Evolutionary conservation across 2,113 vertebrate species (phyloP), one percentile per base, ranked within the genome.

Genomic region (Ophiodon elongatus): DNA sequence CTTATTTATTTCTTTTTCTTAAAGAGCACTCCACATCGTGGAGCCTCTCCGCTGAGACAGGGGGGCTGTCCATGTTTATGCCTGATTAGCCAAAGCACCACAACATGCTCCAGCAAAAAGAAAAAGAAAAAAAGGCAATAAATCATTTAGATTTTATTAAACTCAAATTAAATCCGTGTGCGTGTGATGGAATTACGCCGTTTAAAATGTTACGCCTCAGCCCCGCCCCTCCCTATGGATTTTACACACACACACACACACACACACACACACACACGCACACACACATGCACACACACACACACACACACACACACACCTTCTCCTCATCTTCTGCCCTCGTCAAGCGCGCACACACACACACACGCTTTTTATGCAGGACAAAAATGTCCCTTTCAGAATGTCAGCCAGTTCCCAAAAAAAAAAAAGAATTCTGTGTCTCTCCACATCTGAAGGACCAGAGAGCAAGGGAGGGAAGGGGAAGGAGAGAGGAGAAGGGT

Each of bases 81-180:
- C 88, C 92, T 87, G 94, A 95, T 95, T 94, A 94, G 93, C 86
- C 79, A 70, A 85, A 89, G 84, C 83, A 81, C 87, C 89, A 86
- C 88, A 89, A 93, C 91, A 90, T 73, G 84, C 84, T 72, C 76
- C 65, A 68, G 84, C 78, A 83, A 85, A 86, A 86, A n/a, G n/a
- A 91, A 85, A 89, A 70, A 84, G 68, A 83, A 85, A 86, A 85
- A 91, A 85, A 89, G 74, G 82, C 83, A 91, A 94, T 92, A 91
- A 93, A 94, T 94, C 91, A 94, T 95, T 94, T 90, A 90, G 89
- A 87, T 94, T 95, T 92, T 93, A 91, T 93, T 93, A 89, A 93
- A 90, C 72, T 90, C 76, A 91, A 92, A 94, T 94, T 90, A 95
- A 93, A 93, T 83, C 75, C 2, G 69, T 47, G 59, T 72, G 88